Evolutionary conservation across 1,140 invertebrate species (phyloP).

Genomic region (Drosophila pseudoobscura): DNA sequence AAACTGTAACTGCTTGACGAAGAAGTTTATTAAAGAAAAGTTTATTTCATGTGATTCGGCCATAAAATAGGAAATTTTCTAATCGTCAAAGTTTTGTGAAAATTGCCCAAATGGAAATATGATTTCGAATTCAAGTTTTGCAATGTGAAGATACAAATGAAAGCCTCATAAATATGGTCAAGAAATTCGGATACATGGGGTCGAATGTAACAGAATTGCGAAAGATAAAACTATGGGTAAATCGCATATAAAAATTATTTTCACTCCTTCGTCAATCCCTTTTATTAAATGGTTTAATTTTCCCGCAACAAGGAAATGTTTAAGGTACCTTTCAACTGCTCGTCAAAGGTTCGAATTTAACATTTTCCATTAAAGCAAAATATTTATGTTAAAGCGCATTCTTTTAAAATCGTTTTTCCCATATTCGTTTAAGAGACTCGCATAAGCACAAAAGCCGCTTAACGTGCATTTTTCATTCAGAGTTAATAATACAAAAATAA

Average conservation of each 20-base stretch:
- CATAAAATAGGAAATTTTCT: constrained; percentile 29
- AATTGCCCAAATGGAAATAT: constrained; percentile 14
- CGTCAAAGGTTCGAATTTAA: too few species aligned
- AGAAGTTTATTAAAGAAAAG: constrained; percentile 51
- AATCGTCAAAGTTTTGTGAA: constrained; percentile 27
- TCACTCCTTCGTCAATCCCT: too few species aligned
- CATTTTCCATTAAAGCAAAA: too few species aligned
- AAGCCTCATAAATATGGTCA: neutral
- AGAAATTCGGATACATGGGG: neutral
- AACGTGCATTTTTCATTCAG: constrained; percentile 60
- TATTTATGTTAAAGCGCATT: too few species aligned
- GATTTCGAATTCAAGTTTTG: neutral
- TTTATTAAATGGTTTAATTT: too few species aligned
- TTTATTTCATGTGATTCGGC: constrained; percentile 50
- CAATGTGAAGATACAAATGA: neutral
- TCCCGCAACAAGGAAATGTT: too few species aligned
- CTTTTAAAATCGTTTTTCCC: neutral
- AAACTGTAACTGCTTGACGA: constrained; percentile 25
- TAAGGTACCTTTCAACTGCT: too few species aligned
- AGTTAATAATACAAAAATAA: constrained; percentile 54
- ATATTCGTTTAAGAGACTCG: constrained; percentile 20
- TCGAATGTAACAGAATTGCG: neutral
- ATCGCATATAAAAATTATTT: too few species aligned
- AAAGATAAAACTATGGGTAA: neutral
- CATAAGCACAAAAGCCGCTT: constrained; percentile 63